A percentile compares a stretch with the other conserved stretches of the same genome.
Conservation (phyloP, 2,113 vertebrate species). For the Cyphomyrus plagiostoma region DNA sequence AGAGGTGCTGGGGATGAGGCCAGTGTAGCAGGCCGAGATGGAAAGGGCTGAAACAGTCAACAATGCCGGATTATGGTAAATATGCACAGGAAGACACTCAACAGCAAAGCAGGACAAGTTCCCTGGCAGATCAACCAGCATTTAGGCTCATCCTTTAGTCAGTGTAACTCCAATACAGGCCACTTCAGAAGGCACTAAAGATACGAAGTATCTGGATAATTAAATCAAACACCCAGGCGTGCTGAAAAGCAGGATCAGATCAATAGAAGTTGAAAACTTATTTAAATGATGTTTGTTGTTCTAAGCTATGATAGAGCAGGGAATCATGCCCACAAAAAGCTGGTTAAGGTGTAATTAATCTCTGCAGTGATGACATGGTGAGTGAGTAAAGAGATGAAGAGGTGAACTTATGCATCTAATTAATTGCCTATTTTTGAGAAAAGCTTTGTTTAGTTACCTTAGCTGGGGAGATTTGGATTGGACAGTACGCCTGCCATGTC, state of each 20-base stretch:
- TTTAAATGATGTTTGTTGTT: neutral
- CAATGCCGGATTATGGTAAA: conserved; percentile 24
- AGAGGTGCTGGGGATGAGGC: conserved; percentile 40
- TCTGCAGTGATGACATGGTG: conserved; percentile 24
- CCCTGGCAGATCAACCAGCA: conserved; percentile 26
- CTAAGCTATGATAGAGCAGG: conserved; percentile 37
- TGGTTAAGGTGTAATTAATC: conserved; percentile 34
- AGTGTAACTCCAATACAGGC: neutral
- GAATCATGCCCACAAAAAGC: conserved; percentile 41
- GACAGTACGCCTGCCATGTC: neutral
- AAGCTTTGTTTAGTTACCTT: conserved; percentile 37
- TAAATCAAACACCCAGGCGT: neutral
- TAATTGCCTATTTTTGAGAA: conserved; percentile 30
- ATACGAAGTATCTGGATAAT: neutral
- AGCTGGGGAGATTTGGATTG: conserved; percentile 63
- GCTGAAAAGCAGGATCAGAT: neutral
- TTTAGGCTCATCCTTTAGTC: neutral
- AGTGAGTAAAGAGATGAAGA: conserved; percentile 28
- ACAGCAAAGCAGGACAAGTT: conserved; percentile 21
- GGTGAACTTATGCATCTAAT: conserved; percentile 36
- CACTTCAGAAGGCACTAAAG: neutral
- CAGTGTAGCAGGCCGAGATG: conserved; percentile 33
- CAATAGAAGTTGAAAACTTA: neutral
- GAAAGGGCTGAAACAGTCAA: conserved; percentile 18
- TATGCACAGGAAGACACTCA: conserved; percentile 19